Evolutionary conservation across 2,113 vertebrate genomes (phyloP), one percentile per base, ranked within the genome.

Genomic region (Urocolius indicus): DNA sequence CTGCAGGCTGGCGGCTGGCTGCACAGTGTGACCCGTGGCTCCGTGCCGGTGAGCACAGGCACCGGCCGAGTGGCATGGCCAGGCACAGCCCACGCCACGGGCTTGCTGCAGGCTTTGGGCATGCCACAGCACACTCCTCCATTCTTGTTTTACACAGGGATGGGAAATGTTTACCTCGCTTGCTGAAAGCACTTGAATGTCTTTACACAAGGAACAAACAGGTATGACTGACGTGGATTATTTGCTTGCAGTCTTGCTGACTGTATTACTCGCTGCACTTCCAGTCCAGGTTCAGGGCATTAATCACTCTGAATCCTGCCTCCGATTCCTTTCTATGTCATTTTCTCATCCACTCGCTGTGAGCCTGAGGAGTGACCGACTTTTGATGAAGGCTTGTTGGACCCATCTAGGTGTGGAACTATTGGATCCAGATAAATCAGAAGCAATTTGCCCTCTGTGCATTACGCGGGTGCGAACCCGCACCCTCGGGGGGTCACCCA

Each of bases 121-220:
- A 13, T 3, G 38, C 32, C 79, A 10, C 4, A 1, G 76, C 67
- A 65, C 67, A 29, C 9, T 3, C 41, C 51, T 89, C 38, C 12
- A 0, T 0, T 54, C 49, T 3, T 24, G 46, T 22, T 57, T 27
- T 41, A 43, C 46, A 54, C 26, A 4, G 0, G 13, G 82, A 75
- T 38, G 69, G 78, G 67, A 95, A 90, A 87, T 46, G 82, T 90
- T 93, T 48, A 63, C 71, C 52, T 95, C 82, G 87, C 90, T 90
- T 93, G 71, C 93, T 95, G 90, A 96, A 93, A 93, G 94, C 82
- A 75, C 22, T 67, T 90, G 24, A 59, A 78, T 63, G 32, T 38
- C 90, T 90, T 67, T 43, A 68, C 67, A 32, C 22, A 17, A 6
- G 5, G 3, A 29, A 36, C 32, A 67, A 32, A 34, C 22, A 41